Evolutionary conservation across 1,140 invertebrate genomes (phyloP).

Genomic region (Scaptomyza pallida): DNA sequence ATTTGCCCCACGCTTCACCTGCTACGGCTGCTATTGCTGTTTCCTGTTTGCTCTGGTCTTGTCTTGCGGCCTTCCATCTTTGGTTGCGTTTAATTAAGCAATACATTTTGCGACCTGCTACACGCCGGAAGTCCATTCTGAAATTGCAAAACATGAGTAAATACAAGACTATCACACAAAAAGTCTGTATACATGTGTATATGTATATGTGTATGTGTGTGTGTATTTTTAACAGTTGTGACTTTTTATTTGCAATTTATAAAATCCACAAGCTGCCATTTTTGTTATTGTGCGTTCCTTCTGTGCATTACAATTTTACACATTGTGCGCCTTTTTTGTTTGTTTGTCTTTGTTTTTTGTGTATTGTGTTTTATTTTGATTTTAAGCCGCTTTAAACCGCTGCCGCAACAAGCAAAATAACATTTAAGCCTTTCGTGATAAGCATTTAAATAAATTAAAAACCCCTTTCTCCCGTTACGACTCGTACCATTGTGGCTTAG

Average conservation of each 20-base stretch:
- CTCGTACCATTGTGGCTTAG: slow-evolving; percentile 38
- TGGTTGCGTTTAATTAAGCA: slow-evolving; percentile 66
- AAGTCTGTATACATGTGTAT: neutral
- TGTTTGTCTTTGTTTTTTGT: slow-evolving; percentile 16
- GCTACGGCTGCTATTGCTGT: neutral
- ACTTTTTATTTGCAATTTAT: neutral
- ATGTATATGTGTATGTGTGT: neutral
- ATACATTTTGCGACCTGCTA: slow-evolving; percentile 38
- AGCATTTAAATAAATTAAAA: slow-evolving; percentile 83
- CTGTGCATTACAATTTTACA: slow-evolving; percentile 14
- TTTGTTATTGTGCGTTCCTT: slow-evolving; percentile 43
- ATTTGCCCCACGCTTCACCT: slow-evolving; percentile 19
- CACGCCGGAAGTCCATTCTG: slow-evolving; percentile 9
- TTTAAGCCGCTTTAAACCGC: slow-evolving; percentile 77
- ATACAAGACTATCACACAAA: slow-evolving; percentile 4
- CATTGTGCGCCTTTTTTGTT: no score
- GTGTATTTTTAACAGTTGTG: neutral
- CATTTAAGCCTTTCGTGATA: slow-evolving; percentile 82
- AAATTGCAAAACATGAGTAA: slow-evolving; percentile 3
- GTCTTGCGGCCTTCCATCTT: slow-evolving; percentile 23
- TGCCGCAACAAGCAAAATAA: slow-evolving; percentile 78
- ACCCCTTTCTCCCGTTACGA: slow-evolving; percentile 42
- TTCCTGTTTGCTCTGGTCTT: slow-evolving; percentile 44
- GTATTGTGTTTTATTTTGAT: slow-evolving; percentile 29
- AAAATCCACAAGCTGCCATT: slow-evolving; percentile 1